A percentile compares a stretch with the other conserved stretches of the same genome.
Evolutionary conservation across 30 jellyfish, hydroid and myxozoan genomes (phyloP).

Genomic region (Turritopsis dohrnii): DNA sequence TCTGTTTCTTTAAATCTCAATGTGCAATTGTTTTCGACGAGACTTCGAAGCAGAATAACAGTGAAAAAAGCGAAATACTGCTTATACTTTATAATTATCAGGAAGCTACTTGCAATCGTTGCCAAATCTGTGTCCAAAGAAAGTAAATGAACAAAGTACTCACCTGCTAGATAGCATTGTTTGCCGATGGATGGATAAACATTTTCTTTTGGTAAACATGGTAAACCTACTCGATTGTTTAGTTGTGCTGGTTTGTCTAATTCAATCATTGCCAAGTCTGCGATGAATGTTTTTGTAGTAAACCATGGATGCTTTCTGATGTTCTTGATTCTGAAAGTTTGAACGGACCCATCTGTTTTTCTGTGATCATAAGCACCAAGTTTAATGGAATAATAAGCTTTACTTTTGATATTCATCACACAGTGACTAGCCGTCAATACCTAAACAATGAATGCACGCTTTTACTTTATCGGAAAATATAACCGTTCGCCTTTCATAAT

Average conservation of each 20-base stretch:
- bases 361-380: slow-evolving; percentile 64
- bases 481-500: neutral
- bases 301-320: slow-evolving; percentile 50
- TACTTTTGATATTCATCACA: slow-evolving; percentile 26
- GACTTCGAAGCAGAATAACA: too few relatives aligned
- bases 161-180: slow-evolving; percentile 72
- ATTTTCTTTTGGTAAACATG: slow-evolving; percentile 58
- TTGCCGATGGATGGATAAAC: slow-evolving; percentile 49
- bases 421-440: slow-evolving; percentile 75
- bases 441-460: neutral
- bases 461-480: too few relatives aligned
- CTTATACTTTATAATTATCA: too few relatives aligned
- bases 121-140: too few relatives aligned
- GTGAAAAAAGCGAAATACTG: too few relatives aligned
- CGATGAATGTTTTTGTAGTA: slow-evolving; percentile 19
- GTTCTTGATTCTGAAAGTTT: slow-evolving; percentile 26
- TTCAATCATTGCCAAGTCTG: slow-evolving; percentile 74
- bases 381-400: slow-evolving; percentile 43
- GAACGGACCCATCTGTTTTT: slow-evolving; percentile 13
- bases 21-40: too few relatives aligned
- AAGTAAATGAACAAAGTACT: too few relatives aligned
- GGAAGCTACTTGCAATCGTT: too few relatives aligned
- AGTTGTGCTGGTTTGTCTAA: slow-evolving; percentile 58
- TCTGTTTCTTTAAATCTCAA: too few relatives aligned
- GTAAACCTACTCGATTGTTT: slow-evolving; percentile 45